Conservation (phyloP, 2,888 invertebrate species). For the Limnephilus rhombicus region DNA sequence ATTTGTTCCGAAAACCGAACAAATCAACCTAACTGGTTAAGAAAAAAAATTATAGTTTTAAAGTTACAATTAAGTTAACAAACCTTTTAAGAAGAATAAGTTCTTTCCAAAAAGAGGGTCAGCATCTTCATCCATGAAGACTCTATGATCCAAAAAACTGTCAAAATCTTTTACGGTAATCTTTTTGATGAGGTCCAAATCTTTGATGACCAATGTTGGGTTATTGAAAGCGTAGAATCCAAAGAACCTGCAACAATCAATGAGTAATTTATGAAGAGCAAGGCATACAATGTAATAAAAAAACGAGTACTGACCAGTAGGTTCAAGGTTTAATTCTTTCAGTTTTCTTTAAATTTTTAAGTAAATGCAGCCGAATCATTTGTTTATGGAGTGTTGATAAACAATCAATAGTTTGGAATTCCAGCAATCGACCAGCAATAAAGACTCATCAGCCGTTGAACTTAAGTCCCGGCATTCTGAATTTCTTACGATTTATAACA, state of each 20-base stretch:
- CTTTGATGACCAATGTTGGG: slow-evolving; percentile 68
- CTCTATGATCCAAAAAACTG: slow-evolving; percentile 68
- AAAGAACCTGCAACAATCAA: slow-evolving; percentile 57
- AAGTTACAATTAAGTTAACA: slow-evolving; percentile 16
- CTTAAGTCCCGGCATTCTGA: no score
- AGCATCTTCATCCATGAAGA: slow-evolving; percentile 68
- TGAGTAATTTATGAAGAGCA: not conserved
- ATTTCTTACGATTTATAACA: no score
- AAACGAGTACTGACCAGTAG: no score
- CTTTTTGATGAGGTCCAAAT: slow-evolving; percentile 69
- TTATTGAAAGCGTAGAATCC: slow-evolving; percentile 68
- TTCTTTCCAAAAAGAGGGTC: slow-evolving; percentile 69
- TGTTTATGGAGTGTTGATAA: no score
- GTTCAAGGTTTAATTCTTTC: not conserved
- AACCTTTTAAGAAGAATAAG: slow-evolving; percentile 69
- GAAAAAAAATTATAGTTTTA: not conserved
- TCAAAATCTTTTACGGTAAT: slow-evolving; percentile 69
- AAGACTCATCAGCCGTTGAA: no score
- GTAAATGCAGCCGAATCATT: not conserved
- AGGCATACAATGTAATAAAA: no score
- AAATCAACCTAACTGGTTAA: no score
- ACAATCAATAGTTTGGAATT: no score
- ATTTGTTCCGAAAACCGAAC: no score
- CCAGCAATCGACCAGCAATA: no score
- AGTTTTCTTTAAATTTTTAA: not conserved